Conservation (phyloP, 2,888 invertebrate species). For the Drosophila anomelani region DNA sequence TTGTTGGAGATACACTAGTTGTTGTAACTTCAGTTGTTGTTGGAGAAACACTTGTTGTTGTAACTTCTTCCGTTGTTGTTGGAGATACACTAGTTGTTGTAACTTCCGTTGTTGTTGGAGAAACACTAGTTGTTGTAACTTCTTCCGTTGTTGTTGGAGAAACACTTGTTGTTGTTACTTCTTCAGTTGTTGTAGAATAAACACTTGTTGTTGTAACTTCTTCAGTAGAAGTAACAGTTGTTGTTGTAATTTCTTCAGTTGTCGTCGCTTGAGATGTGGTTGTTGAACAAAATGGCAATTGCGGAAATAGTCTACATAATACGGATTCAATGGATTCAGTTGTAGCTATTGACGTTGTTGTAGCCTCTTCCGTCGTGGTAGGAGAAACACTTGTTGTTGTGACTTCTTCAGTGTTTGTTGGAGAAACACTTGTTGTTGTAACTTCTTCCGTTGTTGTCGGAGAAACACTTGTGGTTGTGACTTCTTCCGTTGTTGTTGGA, state of each 20-base stretch:
- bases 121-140: too few species aligned
- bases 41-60: too few species aligned
- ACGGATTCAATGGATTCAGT: background rate
- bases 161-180: background rate
- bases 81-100: too few species aligned
- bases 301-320: background rate
- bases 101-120: too few species aligned
- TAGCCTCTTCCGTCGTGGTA: background rate
- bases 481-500: background rate
- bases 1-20: too few species aligned
- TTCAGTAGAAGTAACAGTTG: background rate
- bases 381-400: background rate
- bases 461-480: background rate
- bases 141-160: too few species aligned
- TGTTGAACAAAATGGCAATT: background rate
- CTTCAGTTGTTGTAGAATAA: background rate
- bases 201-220: background rate
- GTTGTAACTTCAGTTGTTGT: too few species aligned
- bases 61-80: too few species aligned
- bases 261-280: slow-evolving; percentile 1
- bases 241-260: background rate
- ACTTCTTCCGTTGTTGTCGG: background rate
- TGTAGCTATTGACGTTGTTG: background rate
- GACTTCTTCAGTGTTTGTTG: background rate
- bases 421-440: too few species aligned